These are phyloP conservation scores for Caenorhabditis angaria DNA, from an alignment of 2,888 invertebrate genomes.

Conservation along the genomic window DNA sequence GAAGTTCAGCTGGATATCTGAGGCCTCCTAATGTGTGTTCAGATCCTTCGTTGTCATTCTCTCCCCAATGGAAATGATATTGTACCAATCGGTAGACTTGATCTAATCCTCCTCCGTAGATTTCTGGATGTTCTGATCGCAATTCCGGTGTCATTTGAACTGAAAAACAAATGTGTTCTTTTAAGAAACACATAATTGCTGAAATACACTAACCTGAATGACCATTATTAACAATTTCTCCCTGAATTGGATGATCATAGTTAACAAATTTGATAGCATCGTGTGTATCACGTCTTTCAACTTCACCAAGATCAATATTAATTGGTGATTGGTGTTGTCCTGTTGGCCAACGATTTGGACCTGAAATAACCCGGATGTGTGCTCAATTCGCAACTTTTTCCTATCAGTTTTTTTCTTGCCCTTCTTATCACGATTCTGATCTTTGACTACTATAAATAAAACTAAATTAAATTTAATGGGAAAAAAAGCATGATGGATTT, in stretches of 20 bases:
- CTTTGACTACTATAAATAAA: too few relatives aligned
- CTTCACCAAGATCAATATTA: constrained; percentile 58
- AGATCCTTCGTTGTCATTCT: constrained; percentile 64
- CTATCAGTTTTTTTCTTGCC: not conserved
- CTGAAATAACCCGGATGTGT: constrained; percentile 13
- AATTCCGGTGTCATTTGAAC: constrained; percentile 67
- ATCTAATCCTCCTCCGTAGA: constrained; percentile 68
- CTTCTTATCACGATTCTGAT: constrained; percentile 1
- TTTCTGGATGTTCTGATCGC: constrained; percentile 59
- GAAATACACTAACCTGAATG: constrained; percentile 63
- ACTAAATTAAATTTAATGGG: too few relatives aligned
- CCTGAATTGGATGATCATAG: constrained; percentile 61
- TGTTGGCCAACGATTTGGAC: constrained; percentile 52
- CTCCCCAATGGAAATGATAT: constrained; percentile 71
- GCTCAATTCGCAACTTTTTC: not conserved
- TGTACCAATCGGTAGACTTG: constrained; percentile 69
- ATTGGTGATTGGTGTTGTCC: constrained; percentile 67
- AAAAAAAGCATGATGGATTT: too few relatives aligned
- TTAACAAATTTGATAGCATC: constrained; percentile 67
- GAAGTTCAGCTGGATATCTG: constrained; percentile 65
- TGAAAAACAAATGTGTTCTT: constrained; percentile 31
- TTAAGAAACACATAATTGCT: not conserved
- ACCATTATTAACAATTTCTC: constrained; percentile 68
- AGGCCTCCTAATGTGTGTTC: constrained; percentile 68
- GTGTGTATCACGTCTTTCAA: constrained; percentile 45